These are phyloP conservation scores for Beris morrisii DNA, from an alignment of 2,888 invertebrate genomes.

Conservation along the genomic window DNA sequence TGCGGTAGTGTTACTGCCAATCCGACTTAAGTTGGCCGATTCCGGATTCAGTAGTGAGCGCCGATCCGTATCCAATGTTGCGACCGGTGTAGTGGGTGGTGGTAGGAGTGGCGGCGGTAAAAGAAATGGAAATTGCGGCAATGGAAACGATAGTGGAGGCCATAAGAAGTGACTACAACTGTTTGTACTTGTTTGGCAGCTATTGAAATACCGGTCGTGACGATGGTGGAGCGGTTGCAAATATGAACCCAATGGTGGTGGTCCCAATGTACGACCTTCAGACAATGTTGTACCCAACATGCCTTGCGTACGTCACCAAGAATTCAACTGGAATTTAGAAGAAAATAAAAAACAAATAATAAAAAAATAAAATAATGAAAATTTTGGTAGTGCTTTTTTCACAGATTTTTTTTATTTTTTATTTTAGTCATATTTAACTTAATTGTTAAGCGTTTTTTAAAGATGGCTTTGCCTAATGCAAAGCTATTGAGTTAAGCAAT, in stretches of 20 bases:
- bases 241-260: constrained; percentile 38
- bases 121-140: constrained; percentile 22
- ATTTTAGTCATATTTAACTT: too few relatives aligned
- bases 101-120: constrained; percentile 5
- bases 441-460: too few relatives aligned
- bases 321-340: constrained; percentile 13
- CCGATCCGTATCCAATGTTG: neutral
- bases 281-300: constrained; percentile 41
- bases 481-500: too few relatives aligned
- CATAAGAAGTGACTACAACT: constrained; percentile 17
- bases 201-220: constrained; percentile 5
- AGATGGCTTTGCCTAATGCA: too few relatives aligned
- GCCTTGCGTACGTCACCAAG: constrained; percentile 37
- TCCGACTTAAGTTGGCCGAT: constrained; percentile 18
- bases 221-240: constrained; percentile 24
- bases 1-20: constrained; percentile 14
- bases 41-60: constrained; percentile 7
- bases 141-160: constrained; percentile 24
- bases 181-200: neutral
- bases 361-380: too few relatives aligned
- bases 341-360: constrained; percentile 9
- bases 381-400: too few relatives aligned
- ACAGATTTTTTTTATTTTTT: too few relatives aligned
- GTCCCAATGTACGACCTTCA: constrained; percentile 41
- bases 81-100: constrained; percentile 18